These are phyloP conservation scores for Coecobrya sp. DNA, from an alignment of 2,888 invertebrate genomes.

Conservation along the genomic window DNA sequence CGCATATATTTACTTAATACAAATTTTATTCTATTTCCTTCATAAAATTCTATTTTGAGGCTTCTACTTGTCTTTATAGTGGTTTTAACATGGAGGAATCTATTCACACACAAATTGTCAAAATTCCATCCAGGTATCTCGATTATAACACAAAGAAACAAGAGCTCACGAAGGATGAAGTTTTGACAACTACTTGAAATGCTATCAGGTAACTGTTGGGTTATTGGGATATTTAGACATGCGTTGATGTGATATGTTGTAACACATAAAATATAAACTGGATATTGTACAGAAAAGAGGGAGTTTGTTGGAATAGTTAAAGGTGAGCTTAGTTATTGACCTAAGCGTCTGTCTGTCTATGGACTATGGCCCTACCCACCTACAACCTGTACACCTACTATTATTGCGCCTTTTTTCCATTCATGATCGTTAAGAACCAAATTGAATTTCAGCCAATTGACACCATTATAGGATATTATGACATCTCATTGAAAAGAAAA, in stretches of 20 bases:
- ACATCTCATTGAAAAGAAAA: no score
- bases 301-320: no score
- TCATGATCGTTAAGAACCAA: no score
- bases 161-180: constrained; percentile 32
- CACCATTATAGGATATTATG: no score
- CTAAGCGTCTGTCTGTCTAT: no score
- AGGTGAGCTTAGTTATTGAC: no score
- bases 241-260: neutral
- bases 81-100: neutral
- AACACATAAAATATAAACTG: neutral
- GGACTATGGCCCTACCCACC: no score
- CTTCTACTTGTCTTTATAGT: neutral
- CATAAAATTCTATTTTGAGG: neutral
- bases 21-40: constrained; percentile 17
- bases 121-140: constrained; percentile 48
- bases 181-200: constrained; percentile 63
- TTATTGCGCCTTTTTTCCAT: no score
- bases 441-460: no score
- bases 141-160: constrained; percentile 8
- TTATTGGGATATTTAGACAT: neutral
- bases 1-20: constrained; percentile 24
- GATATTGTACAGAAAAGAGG: no score
- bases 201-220: constrained; percentile 47
- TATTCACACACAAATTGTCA: neutral
- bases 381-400: no score